Conservation (phyloP, 2,797 vertebrate genomes). For the Myiotriccus ornatus region DNA sequence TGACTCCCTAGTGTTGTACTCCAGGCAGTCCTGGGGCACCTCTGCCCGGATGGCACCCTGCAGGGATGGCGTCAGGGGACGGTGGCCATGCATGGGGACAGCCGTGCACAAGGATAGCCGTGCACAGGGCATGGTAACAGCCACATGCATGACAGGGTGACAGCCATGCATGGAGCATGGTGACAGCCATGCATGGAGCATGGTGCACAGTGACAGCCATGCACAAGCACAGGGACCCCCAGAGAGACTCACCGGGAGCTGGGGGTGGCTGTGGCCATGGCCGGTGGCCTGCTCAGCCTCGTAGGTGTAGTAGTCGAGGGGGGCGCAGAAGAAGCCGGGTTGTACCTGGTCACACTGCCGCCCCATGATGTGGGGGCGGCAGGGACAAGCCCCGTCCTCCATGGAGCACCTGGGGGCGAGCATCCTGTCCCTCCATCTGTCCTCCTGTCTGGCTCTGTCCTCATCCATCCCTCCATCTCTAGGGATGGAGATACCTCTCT, state of each 20-base stretch:
- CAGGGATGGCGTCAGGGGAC: background rate
- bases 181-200: background rate
- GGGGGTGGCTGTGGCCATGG: conserved; percentile 72
- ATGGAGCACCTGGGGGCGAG: conserved; percentile 77
- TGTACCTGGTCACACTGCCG: conserved; percentile 84
- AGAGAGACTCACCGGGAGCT: conserved; percentile 78
- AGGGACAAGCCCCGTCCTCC: conserved; percentile 85
- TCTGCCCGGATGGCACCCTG: conserved; percentile 79
- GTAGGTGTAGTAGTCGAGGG: conserved; percentile 84
- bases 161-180: background rate
- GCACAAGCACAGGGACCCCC: background rate
- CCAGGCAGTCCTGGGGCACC: conserved; percentile 80
- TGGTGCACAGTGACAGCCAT: background rate
- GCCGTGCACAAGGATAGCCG: background rate
- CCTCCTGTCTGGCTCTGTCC: background rate
- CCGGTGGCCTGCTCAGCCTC: conserved; percentile 80
- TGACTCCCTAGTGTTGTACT: conserved; percentile 65
- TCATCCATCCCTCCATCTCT: background rate
- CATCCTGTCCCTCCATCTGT: background rate
- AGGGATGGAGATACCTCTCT: background rate
- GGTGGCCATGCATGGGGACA: background rate
- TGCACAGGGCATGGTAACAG: background rate
- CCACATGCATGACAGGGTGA: background rate
- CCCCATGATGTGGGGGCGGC: conserved; percentile 81
- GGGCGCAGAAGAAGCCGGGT: conserved; percentile 86